Evolutionary conservation across 2,797 vertebrate species (phyloP), one percentile per base, ranked within the genome.

Genomic region (Gouania willdenowi): DNA sequence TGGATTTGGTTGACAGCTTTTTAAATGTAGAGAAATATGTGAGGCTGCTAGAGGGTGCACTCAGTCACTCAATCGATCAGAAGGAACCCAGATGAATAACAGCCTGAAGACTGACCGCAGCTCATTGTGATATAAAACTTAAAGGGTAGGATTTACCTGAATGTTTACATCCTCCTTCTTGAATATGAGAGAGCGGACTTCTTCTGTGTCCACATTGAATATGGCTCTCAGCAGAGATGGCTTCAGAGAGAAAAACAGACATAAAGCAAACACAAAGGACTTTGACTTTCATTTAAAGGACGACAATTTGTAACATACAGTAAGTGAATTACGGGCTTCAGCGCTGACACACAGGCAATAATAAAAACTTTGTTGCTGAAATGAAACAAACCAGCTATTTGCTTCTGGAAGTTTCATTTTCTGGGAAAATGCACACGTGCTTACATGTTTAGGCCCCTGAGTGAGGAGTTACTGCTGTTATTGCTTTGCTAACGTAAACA

Each of bases 131-230:
- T 3, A 6, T 6, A 20, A 3, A 22, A 25, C 7, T n/a, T n/a
- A n/a, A 10, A 14, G 5, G 30, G 30, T 9, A 5, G 2, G 24
- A 53, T 30, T 49, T 84, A 96, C 96, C 93, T 98, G 95, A 77
- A 94, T 87, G 75, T 98, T 98, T 74, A 98, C 94, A 79, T 98
- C 94, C 88, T 98, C 95, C 62, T 98, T 98, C 84, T 97, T 95
- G 88, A 95, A 95, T 84, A 99, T 94, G 66, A 99, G 90, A 42
- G 93, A 85, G 49, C 93, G 92, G 58, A 99, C 94, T 91, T 98
- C 94, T 67, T 97, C 94, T 3, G 95, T 91, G 79, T 98, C 94
- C 74, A 93, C 92, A 29, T 94, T 98, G 89, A 99, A 98, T 87
- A 98, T 97, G 77, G 96, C 95, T 91, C 91, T 92, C 66, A 99